Conservation (phyloP, 2,888 invertebrate species). For the Epistrophe grossulariae region DNA sequence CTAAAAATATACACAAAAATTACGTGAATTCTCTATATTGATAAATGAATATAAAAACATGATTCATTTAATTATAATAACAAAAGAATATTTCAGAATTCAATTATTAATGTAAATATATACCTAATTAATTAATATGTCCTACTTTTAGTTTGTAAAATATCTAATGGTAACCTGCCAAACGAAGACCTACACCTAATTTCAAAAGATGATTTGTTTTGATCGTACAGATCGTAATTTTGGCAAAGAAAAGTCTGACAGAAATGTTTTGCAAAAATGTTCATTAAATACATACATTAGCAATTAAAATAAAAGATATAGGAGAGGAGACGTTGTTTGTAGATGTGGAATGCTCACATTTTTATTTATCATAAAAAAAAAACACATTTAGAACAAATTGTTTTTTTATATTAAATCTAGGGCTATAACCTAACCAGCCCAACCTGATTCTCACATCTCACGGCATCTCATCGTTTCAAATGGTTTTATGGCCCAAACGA, state of each 20-base stretch:
- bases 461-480: constrained; percentile 42
- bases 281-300: not conserved
- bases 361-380: not conserved
- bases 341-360: constrained; percentile 1
- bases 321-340: not conserved
- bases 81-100: constrained; percentile 27
- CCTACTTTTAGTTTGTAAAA: constrained; percentile 44
- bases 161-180: constrained; percentile 33
- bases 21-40: not conserved
- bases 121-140: constrained; percentile 53
- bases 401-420: constrained; percentile 24
- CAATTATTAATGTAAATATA: constrained; percentile 39
- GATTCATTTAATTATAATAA: constrained; percentile 33
- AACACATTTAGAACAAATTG: not conserved
- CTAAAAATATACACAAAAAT: constrained; percentile 4
- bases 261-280: constrained; percentile 9
- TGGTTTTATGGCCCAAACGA: constrained; percentile 56
- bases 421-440: constrained; percentile 61
- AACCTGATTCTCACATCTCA: constrained; percentile 69
- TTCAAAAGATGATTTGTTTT: constrained; percentile 28
- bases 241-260: constrained; percentile 31
- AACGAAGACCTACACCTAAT: constrained; percentile 62
- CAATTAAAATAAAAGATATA: constrained; percentile 1
- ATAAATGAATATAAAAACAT: not conserved
- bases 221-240: constrained; percentile 14